These are phyloP conservation scores for Cybosia mesomella DNA, from an alignment of 2,888 invertebrate genomes.

Conservation along the genomic window DNA sequence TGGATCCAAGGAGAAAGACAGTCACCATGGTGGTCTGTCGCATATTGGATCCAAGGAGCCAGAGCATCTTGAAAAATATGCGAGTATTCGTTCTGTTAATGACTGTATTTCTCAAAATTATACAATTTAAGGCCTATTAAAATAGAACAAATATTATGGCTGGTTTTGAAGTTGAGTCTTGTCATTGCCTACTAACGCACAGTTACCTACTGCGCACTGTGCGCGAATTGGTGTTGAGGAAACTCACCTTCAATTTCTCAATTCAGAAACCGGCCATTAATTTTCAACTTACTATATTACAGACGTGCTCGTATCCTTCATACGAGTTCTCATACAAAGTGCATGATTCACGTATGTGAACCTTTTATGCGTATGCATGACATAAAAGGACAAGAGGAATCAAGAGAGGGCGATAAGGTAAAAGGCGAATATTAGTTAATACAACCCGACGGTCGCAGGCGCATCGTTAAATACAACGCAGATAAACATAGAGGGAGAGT, in stretches of 20 bases:
- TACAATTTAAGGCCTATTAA: background rate
- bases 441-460: slow-evolving; percentile 84
- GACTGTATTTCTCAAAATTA: background rate
- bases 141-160: no score
- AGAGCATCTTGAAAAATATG: slow-evolving; percentile 80
- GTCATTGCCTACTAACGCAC: no score
- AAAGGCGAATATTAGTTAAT: slow-evolving; percentile 84
- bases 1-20: slow-evolving; percentile 57
- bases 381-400: slow-evolving; percentile 82
- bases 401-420: slow-evolving; percentile 81
- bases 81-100: slow-evolving; percentile 50
- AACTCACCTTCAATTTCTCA: background rate
- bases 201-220: no score
- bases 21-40: slow-evolving; percentile 63
- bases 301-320: slow-evolving; percentile 81
- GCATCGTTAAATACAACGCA: slow-evolving; percentile 82
- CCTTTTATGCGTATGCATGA: no score
- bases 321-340: slow-evolving; percentile 87
- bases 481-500: slow-evolving; percentile 84
- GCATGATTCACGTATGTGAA: slow-evolving; percentile 83
- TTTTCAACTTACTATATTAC: slow-evolving; percentile 22
- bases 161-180: no score
- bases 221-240: no score
- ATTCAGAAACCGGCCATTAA: background rate
- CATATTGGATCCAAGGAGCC: slow-evolving; percentile 66